Percentiles rank a stretch among this genome's conserved stretches.
phyloP scores from a whole-genome alignment of 1,140 invertebrate species.

The Rhagoletis pomonella region DNA sequence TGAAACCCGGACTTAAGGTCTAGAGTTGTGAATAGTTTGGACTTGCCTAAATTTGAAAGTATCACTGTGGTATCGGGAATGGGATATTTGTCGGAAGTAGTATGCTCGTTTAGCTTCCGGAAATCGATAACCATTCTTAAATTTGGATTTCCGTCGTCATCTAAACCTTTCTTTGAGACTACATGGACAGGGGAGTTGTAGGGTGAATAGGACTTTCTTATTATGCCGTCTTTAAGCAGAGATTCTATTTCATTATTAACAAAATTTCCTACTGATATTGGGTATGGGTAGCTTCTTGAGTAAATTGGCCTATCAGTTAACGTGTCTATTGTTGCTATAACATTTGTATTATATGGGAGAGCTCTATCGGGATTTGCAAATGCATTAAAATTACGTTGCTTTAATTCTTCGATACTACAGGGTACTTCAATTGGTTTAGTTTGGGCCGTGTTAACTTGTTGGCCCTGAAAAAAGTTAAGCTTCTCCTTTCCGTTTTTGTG shows the following conservation, averaged over 20 bases:
- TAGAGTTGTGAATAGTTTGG: constrained; percentile 71
- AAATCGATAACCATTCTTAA: constrained; percentile 56
- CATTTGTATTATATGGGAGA: constrained; percentile 52
- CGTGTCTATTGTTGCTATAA: constrained; percentile 53
- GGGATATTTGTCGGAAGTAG: constrained; percentile 33
- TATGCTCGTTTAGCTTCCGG: constrained; percentile 46
- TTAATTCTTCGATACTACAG: not conserved
- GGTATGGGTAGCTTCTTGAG: constrained; percentile 55
- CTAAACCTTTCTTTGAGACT: constrained; percentile 51
- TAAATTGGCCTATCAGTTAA: constrained; percentile 53
- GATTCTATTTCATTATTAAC: constrained; percentile 56
- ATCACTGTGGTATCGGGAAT: constrained; percentile 45
- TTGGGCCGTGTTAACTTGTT: constrained; percentile 40
- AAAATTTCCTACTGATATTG: constrained; percentile 56
- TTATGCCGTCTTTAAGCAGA: too few relatives aligned
- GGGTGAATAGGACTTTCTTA: constrained; percentile 52
- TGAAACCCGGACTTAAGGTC: constrained; percentile 75
- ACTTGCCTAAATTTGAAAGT: not conserved
- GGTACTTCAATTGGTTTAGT: not conserved
- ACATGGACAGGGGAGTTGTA: constrained; percentile 51
- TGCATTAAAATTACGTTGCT: constrained; percentile 19
- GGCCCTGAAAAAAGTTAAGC: constrained; percentile 24
- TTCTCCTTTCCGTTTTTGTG: constrained; percentile 43
- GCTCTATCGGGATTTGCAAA: constrained; percentile 54
- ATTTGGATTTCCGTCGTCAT: constrained; percentile 48